Base-by-base conservation (phyloP, 1,140 invertebrate genomes). In the Cylas formicarius region DNA sequence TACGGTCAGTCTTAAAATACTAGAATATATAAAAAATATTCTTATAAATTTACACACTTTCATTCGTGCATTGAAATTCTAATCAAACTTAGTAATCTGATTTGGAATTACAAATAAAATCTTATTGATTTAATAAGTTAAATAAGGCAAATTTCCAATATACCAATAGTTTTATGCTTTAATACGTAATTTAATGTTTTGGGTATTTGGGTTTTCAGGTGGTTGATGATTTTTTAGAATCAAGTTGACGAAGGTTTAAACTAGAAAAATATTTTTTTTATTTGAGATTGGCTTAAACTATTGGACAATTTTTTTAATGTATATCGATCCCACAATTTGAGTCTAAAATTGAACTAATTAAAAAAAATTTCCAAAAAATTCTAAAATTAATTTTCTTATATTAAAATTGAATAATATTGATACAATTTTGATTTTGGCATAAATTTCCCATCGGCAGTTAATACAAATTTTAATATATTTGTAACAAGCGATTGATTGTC, bases 1-100 rank as follows among this genome's bases (percentile, higher is more conserved):
- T 51, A 48, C 48, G 43, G 38, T 56, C 54, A 56, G 54, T 56
- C 54, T 56, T 56, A 27, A 37, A 38, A 31, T 52, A 47, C 28
- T 19, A 31, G 9, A 39, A 10, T 34, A 37, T 41, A 41, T n/a
- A 51, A 51, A 51, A 51, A 51, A 51, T 51, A 51, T 51, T 48
- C 28, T 31, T 42, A 42, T 27, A 16, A 42, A 24, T 28, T 31
- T 36, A 43, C 46, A 13, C 24, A 20, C 31, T 4, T 21, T 37
- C 4, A 38, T 10, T 16, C 13, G 10, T 14, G 23, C 14, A 31
- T 16, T 16, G 28, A 7, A 31, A 31, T 31, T 8, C 18, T 31
- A 16, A 6, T 7, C n/a, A 11, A 6, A 17, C 28, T 16, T 39
- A 7, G 21, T 7, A 22, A 36, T 11, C n/a, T n/a, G n/a, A 18